Evolutionary conservation across 2,888 invertebrate species (phyloP).

Genomic region (Drosophila suboccidentalis): DNA sequence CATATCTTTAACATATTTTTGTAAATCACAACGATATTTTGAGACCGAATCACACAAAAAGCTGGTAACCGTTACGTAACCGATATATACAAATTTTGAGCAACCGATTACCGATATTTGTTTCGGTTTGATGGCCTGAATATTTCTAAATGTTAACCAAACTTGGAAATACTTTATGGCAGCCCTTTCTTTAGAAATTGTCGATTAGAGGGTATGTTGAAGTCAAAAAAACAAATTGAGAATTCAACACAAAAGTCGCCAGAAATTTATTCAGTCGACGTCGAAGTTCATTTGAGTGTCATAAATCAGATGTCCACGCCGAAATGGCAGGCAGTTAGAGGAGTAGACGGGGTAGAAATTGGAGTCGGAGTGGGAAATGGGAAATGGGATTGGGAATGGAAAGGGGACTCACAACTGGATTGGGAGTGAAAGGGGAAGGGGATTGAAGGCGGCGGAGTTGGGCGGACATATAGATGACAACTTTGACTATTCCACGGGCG

Average conservation of each 20-base stretch:
- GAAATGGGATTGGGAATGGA: not conserved
- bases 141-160: no score
- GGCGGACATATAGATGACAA: constrained; percentile 62
- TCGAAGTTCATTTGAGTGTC: constrained; percentile 76
- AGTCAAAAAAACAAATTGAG: constrained; percentile 47
- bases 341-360: not conserved
- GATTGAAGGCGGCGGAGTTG: constrained; percentile 16
- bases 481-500: constrained; percentile 64
- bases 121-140: no score
- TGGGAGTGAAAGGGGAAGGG: not conserved
- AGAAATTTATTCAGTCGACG: constrained; percentile 69
- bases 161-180: no score
- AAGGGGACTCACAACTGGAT: not conserved
- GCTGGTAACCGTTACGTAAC: no score
- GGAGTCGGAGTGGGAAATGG: not conserved
- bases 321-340: constrained; percentile 34
- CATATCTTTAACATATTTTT: no score
- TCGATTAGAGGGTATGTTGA: constrained; percentile 25
- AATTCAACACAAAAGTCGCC: constrained; percentile 53
- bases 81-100: no score
- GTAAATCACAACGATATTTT: no score
- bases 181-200: not conserved
- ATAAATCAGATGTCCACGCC: constrained; percentile 66
- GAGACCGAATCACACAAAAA: no score
- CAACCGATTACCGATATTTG: no score